Conservation (phyloP, 2,888 invertebrate species). For the Myopa tessellatipennis region DNA sequence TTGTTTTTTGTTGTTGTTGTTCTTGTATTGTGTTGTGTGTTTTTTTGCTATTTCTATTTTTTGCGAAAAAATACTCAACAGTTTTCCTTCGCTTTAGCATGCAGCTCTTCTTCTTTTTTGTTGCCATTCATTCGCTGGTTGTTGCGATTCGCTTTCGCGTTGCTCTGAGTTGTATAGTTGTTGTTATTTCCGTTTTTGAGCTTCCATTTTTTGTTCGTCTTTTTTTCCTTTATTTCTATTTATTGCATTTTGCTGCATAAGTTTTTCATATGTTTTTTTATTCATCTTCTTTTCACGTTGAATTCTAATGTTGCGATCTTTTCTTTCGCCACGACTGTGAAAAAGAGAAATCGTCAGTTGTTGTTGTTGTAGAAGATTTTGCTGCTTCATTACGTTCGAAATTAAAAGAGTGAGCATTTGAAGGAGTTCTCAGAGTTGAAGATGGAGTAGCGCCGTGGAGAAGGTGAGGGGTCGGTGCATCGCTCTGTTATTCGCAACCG, state of each 20-base stretch:
- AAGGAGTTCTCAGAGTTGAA: slow-evolving; percentile 5
- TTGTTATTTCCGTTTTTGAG: slow-evolving; percentile 10
- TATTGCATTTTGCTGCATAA: slow-evolving; percentile 27
- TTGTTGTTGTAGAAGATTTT: slow-evolving; percentile 30
- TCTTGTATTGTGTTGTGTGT: slow-evolving; percentile 1
- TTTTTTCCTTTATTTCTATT: background rate
- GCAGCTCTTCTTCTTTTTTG: slow-evolving; percentile 7
- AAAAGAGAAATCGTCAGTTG: slow-evolving; percentile 28
- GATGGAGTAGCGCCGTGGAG: background rate
- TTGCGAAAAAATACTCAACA: slow-evolving; percentile 15
- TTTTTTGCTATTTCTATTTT: background rate
- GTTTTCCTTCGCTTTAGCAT: background rate
- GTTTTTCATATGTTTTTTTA: slow-evolving; percentile 22
- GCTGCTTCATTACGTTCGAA: slow-evolving; percentile 48
- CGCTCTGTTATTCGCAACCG: background rate
- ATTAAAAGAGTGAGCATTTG: slow-evolving; percentile 44
- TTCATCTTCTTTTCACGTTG: slow-evolving; percentile 20
- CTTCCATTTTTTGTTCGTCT: slow-evolving; percentile 17
- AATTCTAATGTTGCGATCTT: slow-evolving; percentile 11
- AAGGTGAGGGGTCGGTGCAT: background rate
- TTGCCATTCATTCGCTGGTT: background rate
- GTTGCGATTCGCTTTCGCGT: slow-evolving; percentile 7
- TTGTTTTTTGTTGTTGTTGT: slow-evolving; percentile 28
- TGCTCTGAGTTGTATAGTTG: background rate
- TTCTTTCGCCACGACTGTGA: slow-evolving; percentile 1